These are phyloP conservation scores for Lagria hirta DNA, from an alignment of 2,888 invertebrate species.

Conservation along the genomic window DNA sequence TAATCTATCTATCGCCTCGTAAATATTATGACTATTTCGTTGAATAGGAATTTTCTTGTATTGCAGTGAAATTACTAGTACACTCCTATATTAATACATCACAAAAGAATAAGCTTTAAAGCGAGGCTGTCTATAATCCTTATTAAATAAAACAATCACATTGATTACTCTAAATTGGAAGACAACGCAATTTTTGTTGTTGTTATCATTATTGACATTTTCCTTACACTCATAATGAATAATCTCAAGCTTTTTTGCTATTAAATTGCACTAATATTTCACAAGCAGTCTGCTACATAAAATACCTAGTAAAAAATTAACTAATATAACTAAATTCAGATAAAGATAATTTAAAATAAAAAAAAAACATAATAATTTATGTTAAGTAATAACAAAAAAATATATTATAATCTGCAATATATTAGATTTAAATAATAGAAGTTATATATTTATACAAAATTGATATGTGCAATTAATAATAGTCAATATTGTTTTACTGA, in stretches of 20 bases:
- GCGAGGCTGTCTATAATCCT: slow-evolving; percentile 33
- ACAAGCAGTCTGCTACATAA: slow-evolving; percentile 30
- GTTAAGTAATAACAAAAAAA: slow-evolving; percentile 40
- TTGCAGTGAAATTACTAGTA: slow-evolving; percentile 20
- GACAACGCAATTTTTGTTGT: slow-evolving; percentile 41
- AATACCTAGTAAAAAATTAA: slow-evolving; percentile 23
- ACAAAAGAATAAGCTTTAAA: slow-evolving; percentile 31
- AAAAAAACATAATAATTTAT: slow-evolving; percentile 37
- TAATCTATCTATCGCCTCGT: no score
- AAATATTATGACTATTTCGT: slow-evolving; percentile 31
- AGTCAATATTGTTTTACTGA: no score
- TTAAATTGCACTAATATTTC: slow-evolving; percentile 27
- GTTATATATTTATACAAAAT: slow-evolving; percentile 33
- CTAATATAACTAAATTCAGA: slow-evolving; percentile 30
- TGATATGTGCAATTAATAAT: slow-evolving; percentile 36
- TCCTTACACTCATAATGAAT: slow-evolving; percentile 21
- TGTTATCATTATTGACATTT: slow-evolving; percentile 12
- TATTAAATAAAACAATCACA: slow-evolving; percentile 22
- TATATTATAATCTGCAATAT: slow-evolving; percentile 45
- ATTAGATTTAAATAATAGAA: slow-evolving; percentile 38
- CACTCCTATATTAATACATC: slow-evolving; percentile 23
- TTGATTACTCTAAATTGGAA: slow-evolving; percentile 33
- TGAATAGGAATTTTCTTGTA: slow-evolving; percentile 27
- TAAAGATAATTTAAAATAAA: slow-evolving; percentile 32
- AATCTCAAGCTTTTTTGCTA: slow-evolving; percentile 18